phyloP scores from a whole-genome alignment of 1,140 invertebrate species.

The Prorops nasuta region DNA sequence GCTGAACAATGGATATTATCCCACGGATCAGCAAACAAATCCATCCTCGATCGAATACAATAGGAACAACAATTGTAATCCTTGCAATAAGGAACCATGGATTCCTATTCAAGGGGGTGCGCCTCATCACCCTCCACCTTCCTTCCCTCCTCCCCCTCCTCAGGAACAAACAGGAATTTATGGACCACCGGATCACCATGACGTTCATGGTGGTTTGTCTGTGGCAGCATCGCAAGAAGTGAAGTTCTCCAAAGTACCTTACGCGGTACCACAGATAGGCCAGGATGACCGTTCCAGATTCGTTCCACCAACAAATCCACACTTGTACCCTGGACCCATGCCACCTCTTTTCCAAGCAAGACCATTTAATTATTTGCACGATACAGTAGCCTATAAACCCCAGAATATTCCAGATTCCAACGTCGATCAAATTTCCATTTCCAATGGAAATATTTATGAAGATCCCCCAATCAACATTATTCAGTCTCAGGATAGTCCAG shows the following conservation, averaged over 20 bases:
- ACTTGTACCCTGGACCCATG: slow-evolving; percentile 29
- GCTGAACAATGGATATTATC: slow-evolving; percentile 1
- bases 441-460: too few relatives aligned
- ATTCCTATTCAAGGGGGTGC: slow-evolving; percentile 61
- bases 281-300: slow-evolving; percentile 3
- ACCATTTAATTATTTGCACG: slow-evolving; percentile 25
- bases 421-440: too few relatives aligned
- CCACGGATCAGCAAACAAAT: too few relatives aligned
- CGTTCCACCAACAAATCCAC: slow-evolving; percentile 20
- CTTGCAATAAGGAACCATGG: slow-evolving; percentile 77
- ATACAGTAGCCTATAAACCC: too few relatives aligned
- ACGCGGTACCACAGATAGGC: not conserved
- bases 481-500: too few relatives aligned
- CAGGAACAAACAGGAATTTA: too few relatives aligned
- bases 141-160: too few relatives aligned
- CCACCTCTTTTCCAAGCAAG: slow-evolving; percentile 37
- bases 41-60: not conserved
- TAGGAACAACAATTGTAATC: slow-evolving; percentile 61
- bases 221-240: slow-evolving; percentile 27
- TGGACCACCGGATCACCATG: not conserved
- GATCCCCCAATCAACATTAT: too few relatives aligned
- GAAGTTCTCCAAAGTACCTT: slow-evolving; percentile 16
- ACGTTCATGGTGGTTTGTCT: not conserved
- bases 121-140: not conserved
- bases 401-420: too few relatives aligned